Percentiles rank a stretch among this genome's conserved stretches.
Conservation (phyloP, 92 coral and sea anemone genomes). For the Porites lobata region DNA sequence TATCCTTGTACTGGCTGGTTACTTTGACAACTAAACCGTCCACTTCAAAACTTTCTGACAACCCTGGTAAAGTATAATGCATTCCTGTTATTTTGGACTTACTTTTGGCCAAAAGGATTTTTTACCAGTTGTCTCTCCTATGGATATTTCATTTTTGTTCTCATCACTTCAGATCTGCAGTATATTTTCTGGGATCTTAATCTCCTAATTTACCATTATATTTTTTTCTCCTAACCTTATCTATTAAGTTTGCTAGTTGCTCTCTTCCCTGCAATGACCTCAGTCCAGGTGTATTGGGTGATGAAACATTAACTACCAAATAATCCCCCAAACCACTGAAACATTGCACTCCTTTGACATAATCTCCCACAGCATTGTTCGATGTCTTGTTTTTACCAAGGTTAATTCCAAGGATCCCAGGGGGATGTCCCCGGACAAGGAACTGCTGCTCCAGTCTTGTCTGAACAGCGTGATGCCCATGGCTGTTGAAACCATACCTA, state of each 20-base stretch:
- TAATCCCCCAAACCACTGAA: constrained; percentile 90
- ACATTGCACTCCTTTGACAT: constrained; percentile 84
- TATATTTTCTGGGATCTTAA: background rate
- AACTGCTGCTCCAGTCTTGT: constrained; percentile 65
- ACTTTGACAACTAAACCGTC: too few relatives aligned
- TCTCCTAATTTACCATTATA: background rate
- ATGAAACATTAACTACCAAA: constrained; percentile 91
- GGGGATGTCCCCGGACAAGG: constrained; percentile 49
- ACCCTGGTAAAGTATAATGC: background rate
- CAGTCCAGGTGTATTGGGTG: constrained; percentile 98
- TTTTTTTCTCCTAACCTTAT: constrained; percentile 69
- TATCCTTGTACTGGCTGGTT: too few relatives aligned
- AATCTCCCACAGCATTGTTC: constrained; percentile 82
- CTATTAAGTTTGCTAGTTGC: constrained; percentile 80
- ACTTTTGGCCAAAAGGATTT: too few relatives aligned
- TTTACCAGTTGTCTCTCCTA: too few relatives aligned
- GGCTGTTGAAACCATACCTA: constrained; percentile 98
- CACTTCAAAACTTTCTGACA: too few relatives aligned
- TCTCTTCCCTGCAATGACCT: constrained; percentile 93
- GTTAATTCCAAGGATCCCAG: constrained; percentile 90
- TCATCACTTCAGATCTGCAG: background rate
- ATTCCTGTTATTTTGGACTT: too few relatives aligned
- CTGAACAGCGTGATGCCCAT: constrained; percentile 83
- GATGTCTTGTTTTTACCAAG: constrained; percentile 97
- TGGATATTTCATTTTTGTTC: too few relatives aligned